A percentile compares a stretch with the other conserved stretches of the same genome.
Evolutionary conservation across 2,888 invertebrate species (phyloP).

Genomic region (Poecilobothrus nobilitatus): DNA sequence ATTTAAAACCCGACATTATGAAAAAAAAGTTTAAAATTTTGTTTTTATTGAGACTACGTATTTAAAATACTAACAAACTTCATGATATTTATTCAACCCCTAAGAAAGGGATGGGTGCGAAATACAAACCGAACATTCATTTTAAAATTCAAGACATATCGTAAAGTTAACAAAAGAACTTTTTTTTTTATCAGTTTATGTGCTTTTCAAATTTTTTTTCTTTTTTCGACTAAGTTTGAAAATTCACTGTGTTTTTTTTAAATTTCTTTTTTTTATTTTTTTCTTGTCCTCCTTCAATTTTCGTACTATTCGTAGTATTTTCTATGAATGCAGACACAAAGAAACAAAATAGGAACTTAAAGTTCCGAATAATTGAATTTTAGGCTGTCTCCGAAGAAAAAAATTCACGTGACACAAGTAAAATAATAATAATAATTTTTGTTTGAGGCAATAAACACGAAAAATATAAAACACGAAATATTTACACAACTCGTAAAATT

Average conservation of each 20-base stretch:
- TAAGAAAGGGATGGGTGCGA: background rate
- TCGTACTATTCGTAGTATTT: no score
- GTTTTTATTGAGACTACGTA: background rate
- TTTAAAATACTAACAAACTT: background rate
- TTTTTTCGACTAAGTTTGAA: background rate
- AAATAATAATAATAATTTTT: constrained; percentile 1
- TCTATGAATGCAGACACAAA: no score
- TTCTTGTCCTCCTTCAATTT: background rate
- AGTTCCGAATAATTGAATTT: constrained; percentile 1
- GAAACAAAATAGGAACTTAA: background rate
- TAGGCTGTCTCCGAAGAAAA: background rate
- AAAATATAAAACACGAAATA: background rate
- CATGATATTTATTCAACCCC: background rate
- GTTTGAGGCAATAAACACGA: background rate
- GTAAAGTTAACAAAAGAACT: background rate
- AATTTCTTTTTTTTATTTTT: background rate
- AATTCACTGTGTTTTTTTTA: no score
- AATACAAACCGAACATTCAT: background rate
- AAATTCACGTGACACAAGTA: background rate
- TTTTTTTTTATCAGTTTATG: background rate
- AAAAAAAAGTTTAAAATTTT: background rate
- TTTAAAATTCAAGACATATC: constrained; percentile 2
- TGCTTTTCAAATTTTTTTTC: background rate
- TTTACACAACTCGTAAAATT: background rate
- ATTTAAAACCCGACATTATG: no score